Conservation (phyloP, 2,113 vertebrate species). For the Triplophysa dalaica region DNA sequence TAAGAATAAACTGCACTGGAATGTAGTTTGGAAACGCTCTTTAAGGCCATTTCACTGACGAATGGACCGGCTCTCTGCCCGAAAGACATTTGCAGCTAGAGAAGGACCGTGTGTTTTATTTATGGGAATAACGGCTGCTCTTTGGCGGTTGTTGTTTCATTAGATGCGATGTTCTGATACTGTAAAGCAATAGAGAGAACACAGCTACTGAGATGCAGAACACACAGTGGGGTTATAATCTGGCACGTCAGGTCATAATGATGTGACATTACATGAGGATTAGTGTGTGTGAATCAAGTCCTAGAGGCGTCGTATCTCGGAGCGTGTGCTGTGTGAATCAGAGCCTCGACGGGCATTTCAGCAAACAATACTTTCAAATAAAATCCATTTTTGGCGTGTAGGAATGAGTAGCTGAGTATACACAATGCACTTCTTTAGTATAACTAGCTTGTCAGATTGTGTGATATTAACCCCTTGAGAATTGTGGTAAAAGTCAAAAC, state of each 20-base stretch:
- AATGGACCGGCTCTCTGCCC: conserved; percentile 58
- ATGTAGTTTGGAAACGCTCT: conserved; percentile 59
- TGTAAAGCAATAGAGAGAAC: background rate
- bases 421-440: background rate
- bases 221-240: conserved; percentile 1
- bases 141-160: background rate
- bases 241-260: background rate
- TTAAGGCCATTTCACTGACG: conserved; percentile 60
- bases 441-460: too few species aligned
- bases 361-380: conserved; percentile 3
- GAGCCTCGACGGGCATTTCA: background rate
- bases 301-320: background rate
- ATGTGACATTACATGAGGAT: background rate
- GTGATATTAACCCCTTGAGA: too few species aligned
- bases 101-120: conserved; percentile 32
- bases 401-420: background rate
- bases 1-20: conserved; percentile 58
- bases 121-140: conserved; percentile 14
- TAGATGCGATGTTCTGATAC: background rate
- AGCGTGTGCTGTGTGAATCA: conserved; percentile 17
- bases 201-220: conserved; percentile 6
- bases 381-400: conserved; percentile 4
- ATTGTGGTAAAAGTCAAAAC: too few species aligned
- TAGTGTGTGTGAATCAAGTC: background rate
- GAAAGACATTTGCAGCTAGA: conserved; percentile 53